These are phyloP conservation scores for Ibidorhyncha struthersii DNA, from an alignment of 2,113 vertebrate species.

Conservation along the genomic window DNA sequence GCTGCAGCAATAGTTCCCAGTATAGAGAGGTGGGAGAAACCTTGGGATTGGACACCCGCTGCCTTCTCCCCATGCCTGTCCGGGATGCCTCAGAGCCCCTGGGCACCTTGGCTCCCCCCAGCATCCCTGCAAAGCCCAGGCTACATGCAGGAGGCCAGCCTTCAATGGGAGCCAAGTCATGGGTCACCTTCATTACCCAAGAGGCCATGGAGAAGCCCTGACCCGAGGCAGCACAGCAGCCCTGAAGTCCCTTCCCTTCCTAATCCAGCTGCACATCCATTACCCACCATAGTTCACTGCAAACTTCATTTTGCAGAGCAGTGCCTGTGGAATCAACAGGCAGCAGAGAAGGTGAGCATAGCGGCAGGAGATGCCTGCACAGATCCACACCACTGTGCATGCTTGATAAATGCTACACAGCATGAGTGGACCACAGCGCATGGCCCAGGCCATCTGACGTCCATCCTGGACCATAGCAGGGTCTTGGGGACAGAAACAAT, in stretches of 20 bases:
- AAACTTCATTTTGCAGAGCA: not conserved
- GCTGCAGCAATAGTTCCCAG: not conserved
- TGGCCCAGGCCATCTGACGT: not conserved
- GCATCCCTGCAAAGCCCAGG: not conserved
- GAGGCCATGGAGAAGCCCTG: not conserved
- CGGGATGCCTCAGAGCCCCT: not conserved
- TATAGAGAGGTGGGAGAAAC: not conserved
- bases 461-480: not conserved
- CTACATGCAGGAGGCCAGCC: not conserved
- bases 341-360: not conserved
- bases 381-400: not conserved
- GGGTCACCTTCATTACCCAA: not conserved
- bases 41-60: not conserved
- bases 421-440: not conserved
- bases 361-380: not conserved
- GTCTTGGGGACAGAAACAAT: not conserved
- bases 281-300: not conserved
- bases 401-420: not conserved
- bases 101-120: not conserved
- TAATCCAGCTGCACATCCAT: not conserved
- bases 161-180: not conserved
- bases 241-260: not conserved
- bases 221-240: not conserved
- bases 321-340: fast-evolving
- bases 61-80: not conserved